Evolutionary conservation across 2,888 invertebrate species (phyloP), one percentile per base, ranked within the genome.

Genomic region (Cephonodes hylas): DNA sequence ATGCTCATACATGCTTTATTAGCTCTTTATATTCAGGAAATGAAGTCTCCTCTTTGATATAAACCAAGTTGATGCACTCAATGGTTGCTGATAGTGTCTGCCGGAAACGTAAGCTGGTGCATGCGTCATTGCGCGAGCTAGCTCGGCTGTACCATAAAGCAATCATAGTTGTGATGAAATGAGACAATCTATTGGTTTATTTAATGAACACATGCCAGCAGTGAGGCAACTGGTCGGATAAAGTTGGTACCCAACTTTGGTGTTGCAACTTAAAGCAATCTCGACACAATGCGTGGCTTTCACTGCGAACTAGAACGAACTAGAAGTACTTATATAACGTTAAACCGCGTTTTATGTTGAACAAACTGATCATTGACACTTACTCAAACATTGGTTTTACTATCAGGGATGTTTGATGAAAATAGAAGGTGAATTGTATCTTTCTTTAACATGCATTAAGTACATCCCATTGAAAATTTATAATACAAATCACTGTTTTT

Each of bases 211-310:
- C 31, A 53, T 53, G 53, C 18, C 53, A 38, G 18, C 10, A 8
- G 34, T 58, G 42, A 38, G 57, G 57, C 57, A 58, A 53, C 53
- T 53, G 20, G 18, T 53, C 13, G 53, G 53, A 53, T 53, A 53
- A 45, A 31, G 18, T 53, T 18, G 25, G 48, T 53, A 53, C n/a
- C 15, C 15, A 42, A 58, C 46, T 31, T 53, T 53, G 57, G 44
- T 59, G 71, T 69, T 67, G 72, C 68, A 69, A 69, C 45, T 34
- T 42, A 34, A 45, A 61, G 42, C 27, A n/a, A 59, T 42, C 42
- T 59, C 64, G 42, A 34, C 72, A 79, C 77, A 80, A 80, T 79
- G 70, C 66, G 63, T 71, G 66, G 78, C 81, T 85, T 84, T 84
- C 83, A 81, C 83, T 76, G 65, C 63, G 67, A 72, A 72, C 67